Evolutionary conservation across 2,797 vertebrate species (phyloP).

Genomic region (Darevskia nairensis): DNA sequence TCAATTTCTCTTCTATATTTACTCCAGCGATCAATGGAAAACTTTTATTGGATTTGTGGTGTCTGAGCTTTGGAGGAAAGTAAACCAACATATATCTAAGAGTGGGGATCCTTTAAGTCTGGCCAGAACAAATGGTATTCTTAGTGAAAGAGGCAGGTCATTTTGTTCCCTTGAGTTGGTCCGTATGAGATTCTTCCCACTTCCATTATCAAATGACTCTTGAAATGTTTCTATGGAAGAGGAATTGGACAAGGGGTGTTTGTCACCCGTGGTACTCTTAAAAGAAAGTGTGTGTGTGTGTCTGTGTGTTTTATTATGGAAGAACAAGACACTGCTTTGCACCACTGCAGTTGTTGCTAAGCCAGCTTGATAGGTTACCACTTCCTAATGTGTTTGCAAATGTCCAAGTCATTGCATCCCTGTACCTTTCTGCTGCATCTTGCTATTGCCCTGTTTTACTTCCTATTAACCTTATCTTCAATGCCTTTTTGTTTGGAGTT

Average conservation of each 20-base stretch:
- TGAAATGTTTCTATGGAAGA: conserved; percentile 17
- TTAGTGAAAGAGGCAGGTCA: conserved; percentile 23
- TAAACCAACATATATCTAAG: conserved; percentile 28
- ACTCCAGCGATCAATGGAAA: conserved; percentile 7
- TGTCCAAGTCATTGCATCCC: not conserved
- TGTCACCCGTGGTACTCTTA: not conserved
- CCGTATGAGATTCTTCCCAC: conserved; percentile 25
- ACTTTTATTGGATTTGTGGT: conserved; percentile 27
- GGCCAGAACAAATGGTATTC: conserved; percentile 33
- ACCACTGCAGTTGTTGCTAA: not conserved
- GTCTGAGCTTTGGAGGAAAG: conserved; percentile 21
- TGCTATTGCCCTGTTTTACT: not conserved
- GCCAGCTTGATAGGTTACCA: not conserved
- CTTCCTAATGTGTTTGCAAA: not conserved
- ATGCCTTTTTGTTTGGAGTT: not conserved
- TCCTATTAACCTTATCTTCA: not conserved
- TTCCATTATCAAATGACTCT: conserved; percentile 30
- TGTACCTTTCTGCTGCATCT: not conserved
- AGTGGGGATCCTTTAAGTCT: not conserved
- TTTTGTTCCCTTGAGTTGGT: conserved; percentile 39
- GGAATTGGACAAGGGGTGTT: conserved; percentile 29
- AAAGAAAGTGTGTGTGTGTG: not conserved
- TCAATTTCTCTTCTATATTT: conserved; percentile 40
- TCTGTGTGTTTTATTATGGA: not conserved
- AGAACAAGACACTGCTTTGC: not conserved